Evolutionary conservation across 30 jellyfish, hydroid and myxozoan genomes (phyloP).

Genomic region (Aurelia sp.): DNA sequence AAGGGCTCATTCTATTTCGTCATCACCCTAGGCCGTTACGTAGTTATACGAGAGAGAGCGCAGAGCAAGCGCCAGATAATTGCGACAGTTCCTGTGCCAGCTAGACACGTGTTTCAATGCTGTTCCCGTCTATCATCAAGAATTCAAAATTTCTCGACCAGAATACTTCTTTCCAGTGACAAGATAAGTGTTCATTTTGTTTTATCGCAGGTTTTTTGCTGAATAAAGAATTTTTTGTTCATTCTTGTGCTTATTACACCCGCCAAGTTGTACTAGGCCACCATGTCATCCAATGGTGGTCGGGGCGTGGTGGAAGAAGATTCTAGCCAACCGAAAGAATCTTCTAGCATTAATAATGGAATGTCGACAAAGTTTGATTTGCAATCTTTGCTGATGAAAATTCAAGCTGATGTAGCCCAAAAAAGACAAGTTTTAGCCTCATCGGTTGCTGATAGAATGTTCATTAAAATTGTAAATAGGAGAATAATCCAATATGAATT

Average conservation of each 20-base stretch:
- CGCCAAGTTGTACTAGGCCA: background rate
- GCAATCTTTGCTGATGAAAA: conserved; percentile 25
- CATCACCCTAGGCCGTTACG: conserved; percentile 53
- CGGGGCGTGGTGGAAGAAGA: conserved; percentile 28
- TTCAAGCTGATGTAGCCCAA: conserved; percentile 29
- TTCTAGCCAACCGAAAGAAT: conserved; percentile 23
- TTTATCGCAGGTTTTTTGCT: background rate
- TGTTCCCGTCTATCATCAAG: background rate
- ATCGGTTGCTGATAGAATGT: conserved; percentile 18
- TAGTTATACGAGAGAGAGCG: conserved; percentile 43
- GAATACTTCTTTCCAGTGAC: background rate
- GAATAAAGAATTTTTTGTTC: background rate
- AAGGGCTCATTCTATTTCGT: conserved; percentile 35
- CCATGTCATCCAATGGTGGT: conserved; percentile 15
- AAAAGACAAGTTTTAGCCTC: conserved; percentile 41
- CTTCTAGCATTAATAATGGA: background rate
- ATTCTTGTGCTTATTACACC: background rate
- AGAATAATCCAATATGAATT: too few relatives aligned
- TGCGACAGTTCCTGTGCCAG: conserved; percentile 52
- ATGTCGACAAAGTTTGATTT: conserved; percentile 14
- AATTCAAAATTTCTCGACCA: background rate
- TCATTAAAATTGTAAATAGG: too few relatives aligned
- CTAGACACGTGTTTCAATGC: conserved; percentile 26
- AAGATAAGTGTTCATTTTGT: background rate
- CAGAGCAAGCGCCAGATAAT: conserved; percentile 45